Percentiles rank a stretch among this genome's conserved stretches.
Evolutionary conservation across 2,113 vertebrate species (phyloP).

Genomic region (Oreocharis arfaki): DNA sequence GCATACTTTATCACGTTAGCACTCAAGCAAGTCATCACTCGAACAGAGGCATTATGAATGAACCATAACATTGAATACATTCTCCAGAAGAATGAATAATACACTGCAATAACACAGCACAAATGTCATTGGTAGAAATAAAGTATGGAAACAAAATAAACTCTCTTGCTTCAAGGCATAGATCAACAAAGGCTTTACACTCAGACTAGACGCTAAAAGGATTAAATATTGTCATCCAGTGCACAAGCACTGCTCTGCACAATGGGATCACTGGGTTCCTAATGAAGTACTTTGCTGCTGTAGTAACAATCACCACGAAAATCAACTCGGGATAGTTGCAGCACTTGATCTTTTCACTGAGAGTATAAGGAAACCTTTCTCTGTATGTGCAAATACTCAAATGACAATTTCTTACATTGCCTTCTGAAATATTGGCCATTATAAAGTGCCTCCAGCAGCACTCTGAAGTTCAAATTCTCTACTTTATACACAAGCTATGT

Average conservation of each 20-base stretch:
- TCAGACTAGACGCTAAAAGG: not conserved
- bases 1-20: not conserved
- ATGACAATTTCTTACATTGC: not conserved
- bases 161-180: not conserved
- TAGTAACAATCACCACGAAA: not conserved
- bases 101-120: not conserved
- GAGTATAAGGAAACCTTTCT: not conserved
- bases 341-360: not conserved
- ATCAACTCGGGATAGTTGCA: not conserved
- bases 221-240: not conserved
- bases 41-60: not conserved
- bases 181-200: not conserved
- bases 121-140: not conserved
- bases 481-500: fast-evolving
- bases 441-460: not conserved
- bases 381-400: not conserved
- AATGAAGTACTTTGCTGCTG: fast-evolving
- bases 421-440: not conserved
- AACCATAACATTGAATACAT: not conserved
- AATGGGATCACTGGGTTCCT: not conserved
- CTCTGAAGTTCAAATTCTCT: not conserved
- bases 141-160: constrained; percentile 1
- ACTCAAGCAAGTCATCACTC: not conserved
- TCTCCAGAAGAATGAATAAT: not conserved
- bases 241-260: not conserved